Evolutionary conservation across 2,888 invertebrate genomes (phyloP).

Genomic region (Melinaea marsaeus): DNA sequence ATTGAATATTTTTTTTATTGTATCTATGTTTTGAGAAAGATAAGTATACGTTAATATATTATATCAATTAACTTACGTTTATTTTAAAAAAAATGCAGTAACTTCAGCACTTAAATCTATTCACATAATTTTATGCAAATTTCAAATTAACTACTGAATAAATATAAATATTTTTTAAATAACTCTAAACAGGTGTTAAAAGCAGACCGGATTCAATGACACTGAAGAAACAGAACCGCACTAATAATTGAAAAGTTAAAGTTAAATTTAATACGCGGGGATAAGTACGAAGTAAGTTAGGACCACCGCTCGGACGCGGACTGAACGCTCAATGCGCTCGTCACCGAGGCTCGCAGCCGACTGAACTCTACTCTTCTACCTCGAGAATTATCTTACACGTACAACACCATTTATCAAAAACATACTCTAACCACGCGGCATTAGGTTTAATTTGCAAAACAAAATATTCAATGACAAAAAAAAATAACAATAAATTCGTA

Average conservation of each 20-base stretch:
- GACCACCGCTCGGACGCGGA: conserved; percentile 39
- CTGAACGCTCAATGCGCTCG: conserved; percentile 46
- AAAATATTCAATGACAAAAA: conserved; percentile 17
- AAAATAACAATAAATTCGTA: conserved; percentile 45
- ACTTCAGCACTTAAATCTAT: too few species aligned
- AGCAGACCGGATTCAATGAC: too few species aligned
- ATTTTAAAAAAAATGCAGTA: too few species aligned
- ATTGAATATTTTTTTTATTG: too few species aligned
- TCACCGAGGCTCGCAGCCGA: conserved; percentile 63
- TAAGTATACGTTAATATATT: too few species aligned
- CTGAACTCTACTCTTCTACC: conserved; percentile 59
- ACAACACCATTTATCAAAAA: conserved; percentile 36
- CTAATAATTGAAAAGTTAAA: conserved; percentile 23
- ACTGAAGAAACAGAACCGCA: conserved; percentile 8
- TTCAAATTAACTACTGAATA: too few species aligned
- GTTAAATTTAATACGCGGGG: conserved; percentile 23
- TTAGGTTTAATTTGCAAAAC: conserved; percentile 41
- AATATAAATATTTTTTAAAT: too few species aligned
- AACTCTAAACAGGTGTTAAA: too few species aligned
- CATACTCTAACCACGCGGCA: conserved; percentile 39
- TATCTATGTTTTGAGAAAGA: too few species aligned
- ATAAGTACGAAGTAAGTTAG: conserved; percentile 65
- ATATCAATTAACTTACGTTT: too few species aligned
- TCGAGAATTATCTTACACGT: conserved; percentile 49
- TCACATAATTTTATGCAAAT: too few species aligned